Evolutionary conservation across 2,888 invertebrate genomes (phyloP).

Genomic region (Nudaria mundana): DNA sequence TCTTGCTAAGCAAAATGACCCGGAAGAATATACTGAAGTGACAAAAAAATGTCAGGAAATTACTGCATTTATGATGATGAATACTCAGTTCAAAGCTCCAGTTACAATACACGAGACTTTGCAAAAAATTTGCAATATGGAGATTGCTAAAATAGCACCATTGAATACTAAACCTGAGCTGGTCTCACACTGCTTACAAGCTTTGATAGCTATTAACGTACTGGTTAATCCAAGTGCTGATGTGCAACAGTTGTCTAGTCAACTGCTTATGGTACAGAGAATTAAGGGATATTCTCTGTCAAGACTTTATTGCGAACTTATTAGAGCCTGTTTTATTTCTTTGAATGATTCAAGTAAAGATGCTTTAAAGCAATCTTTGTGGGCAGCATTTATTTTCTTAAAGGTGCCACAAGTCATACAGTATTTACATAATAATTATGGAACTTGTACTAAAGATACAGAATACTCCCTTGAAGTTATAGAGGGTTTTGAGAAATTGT

Average conservation of each 20-base stretch:
- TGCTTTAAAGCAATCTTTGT: constrained; percentile 90
- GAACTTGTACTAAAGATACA: constrained; percentile 78
- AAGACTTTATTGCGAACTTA: constrained; percentile 92
- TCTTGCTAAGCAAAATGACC: constrained; percentile 90
- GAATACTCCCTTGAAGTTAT: constrained; percentile 89
- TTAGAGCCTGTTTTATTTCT: constrained; percentile 94
- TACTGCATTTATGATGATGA: constrained; percentile 81
- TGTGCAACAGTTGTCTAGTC: constrained; percentile 89
- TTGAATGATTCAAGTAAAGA: constrained; percentile 92
- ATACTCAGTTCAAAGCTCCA: constrained; percentile 78
- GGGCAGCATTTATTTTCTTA: constrained; percentile 96
- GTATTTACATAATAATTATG: constrained; percentile 82
- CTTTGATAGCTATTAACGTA: constrained; percentile 91
- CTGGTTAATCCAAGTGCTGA: constrained; percentile 92
- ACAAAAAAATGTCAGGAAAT: constrained; percentile 90
- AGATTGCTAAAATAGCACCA: constrained; percentile 82
- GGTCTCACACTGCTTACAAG: constrained; percentile 88
- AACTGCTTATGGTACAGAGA: constrained; percentile 91
- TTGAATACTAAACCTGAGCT: constrained; percentile 81
- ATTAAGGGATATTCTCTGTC: constrained; percentile 91
- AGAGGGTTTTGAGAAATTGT: constrained; percentile 91
- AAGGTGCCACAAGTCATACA: constrained; percentile 92
- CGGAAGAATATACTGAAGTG: constrained; percentile 83
- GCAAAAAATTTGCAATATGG: constrained; percentile 82
- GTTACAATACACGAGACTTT: constrained; percentile 82